Percentiles rank a stretch among this genome's conserved stretches.
These are phyloP conservation scores for Ferdinandea cuprea DNA, from an alignment of 2,888 invertebrate species.

Conservation along the genomic window DNA sequence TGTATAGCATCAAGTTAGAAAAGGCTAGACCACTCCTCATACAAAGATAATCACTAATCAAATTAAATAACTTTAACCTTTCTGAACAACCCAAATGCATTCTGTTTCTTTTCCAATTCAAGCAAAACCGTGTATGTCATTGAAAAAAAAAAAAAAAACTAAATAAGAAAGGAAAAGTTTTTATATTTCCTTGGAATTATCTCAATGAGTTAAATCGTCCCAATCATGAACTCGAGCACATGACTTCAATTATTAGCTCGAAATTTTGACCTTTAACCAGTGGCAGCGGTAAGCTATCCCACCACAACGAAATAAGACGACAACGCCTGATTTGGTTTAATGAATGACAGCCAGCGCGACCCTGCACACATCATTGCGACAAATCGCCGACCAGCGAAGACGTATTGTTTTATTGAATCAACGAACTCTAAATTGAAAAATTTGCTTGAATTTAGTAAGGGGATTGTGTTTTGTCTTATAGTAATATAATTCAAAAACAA, in stretches of 20 bases:
- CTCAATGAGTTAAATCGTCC: slow-evolving; percentile 64
- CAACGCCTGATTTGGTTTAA: neutral
- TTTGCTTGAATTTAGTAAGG: slow-evolving; percentile 60
- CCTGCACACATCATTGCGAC: no score
- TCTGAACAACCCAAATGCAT: neutral
- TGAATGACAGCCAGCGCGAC: slow-evolving; percentile 1
- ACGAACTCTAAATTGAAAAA: slow-evolving; percentile 73
- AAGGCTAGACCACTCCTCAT: no score
- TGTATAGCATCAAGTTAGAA: no score
- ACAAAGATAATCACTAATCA: no score
- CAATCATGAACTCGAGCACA: slow-evolving; percentile 61
- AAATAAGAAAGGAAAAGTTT: neutral
- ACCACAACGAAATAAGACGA: slow-evolving; percentile 5
- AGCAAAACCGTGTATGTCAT: neutral
- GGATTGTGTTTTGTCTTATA: slow-evolving; percentile 44
- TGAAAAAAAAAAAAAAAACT: neutral
- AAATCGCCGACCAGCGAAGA: slow-evolving; percentile 18
- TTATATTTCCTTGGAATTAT: slow-evolving; percentile 62
- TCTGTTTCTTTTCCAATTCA: neutral
- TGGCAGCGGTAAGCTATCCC: slow-evolving; percentile 4
- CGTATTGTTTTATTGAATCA: slow-evolving; percentile 72
- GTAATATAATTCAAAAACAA: no score
- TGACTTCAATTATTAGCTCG: slow-evolving; percentile 61
- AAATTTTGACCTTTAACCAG: slow-evolving; percentile 68
- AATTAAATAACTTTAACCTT: no score